Percentiles rank a stretch among this genome's conserved stretches.
Evolutionary conservation across 1,140 invertebrate genomes (phyloP).

Genomic region (Teleopsis dalmanni): DNA sequence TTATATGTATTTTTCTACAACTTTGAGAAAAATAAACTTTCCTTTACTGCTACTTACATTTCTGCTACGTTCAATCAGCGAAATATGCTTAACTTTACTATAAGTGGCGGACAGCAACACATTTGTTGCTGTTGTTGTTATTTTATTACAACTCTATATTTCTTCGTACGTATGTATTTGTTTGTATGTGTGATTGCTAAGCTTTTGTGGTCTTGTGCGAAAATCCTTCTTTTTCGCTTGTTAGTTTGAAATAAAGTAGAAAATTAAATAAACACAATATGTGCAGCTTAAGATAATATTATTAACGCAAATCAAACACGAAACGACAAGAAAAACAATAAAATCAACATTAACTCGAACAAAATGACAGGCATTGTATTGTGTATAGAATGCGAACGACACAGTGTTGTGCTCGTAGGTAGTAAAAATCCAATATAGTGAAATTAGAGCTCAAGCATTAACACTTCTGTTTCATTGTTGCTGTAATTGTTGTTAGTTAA

Average conservation of each 20-base stretch:
- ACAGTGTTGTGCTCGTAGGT: background rate
- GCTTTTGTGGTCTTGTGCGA: background rate
- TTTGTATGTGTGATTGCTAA: background rate
- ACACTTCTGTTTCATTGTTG: background rate
- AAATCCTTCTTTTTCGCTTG: constrained; percentile 4
- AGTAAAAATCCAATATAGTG: background rate
- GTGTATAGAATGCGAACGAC: background rate
- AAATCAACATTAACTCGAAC: background rate
- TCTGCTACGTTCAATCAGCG: constrained; percentile 1
- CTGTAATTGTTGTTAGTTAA: background rate
- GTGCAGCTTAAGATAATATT: constrained; percentile 7
- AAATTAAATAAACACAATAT: constrained; percentile 13
- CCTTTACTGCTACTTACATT: background rate
- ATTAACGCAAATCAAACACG: constrained; percentile 11
- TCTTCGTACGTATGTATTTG: background rate
- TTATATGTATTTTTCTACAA: too few relatives aligned
- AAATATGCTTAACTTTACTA: constrained; percentile 7
- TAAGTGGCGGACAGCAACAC: background rate
- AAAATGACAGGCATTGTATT: too few relatives aligned
- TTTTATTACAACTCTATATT: background rate
- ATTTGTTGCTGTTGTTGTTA: too few relatives aligned
- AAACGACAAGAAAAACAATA: constrained; percentile 3
- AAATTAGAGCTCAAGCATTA: background rate
- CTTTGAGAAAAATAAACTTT: too few relatives aligned
- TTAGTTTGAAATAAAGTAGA: constrained; percentile 13